phyloP scores from a whole-genome alignment of 2,797 vertebrate species.

The Sebastes cheni region DNA sequence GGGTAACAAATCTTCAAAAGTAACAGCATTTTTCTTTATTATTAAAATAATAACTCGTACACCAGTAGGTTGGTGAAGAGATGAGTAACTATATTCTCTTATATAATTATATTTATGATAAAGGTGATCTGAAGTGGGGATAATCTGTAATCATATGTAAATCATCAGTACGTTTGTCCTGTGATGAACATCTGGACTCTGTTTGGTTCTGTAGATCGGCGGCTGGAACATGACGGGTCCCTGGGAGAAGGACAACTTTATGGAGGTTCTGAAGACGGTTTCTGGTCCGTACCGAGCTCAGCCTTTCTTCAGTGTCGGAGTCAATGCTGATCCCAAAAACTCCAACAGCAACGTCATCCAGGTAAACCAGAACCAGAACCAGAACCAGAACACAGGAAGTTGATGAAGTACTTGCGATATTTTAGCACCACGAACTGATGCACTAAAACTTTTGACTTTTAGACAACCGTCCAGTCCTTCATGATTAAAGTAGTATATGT shows the following conservation, averaged over 20 bases:
- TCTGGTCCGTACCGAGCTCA: conserved; percentile 92
- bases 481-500: too few species aligned
- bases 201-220: conserved; percentile 82
- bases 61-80: too few species aligned
- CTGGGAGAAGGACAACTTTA: conserved; percentile 94
- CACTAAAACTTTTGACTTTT: too few species aligned
- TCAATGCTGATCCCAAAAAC: conserved; percentile 94
- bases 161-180: not conserved
- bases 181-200: not conserved
- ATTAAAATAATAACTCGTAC: too few species aligned
- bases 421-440: too few species aligned
- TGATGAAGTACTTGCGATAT: too few species aligned
- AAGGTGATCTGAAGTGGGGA: too few species aligned
- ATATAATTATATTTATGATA: too few species aligned
- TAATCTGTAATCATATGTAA: not conserved
- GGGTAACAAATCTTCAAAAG: too few species aligned
- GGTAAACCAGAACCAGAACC: conserved; percentile 72
- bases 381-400: not conserved
- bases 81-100: too few species aligned
- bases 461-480: too few species aligned
- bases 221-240: conserved; percentile 94
- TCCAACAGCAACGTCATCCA: conserved; percentile 97
- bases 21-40: too few species aligned
- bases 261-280: conserved; percentile 93
- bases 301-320: conserved; percentile 92